phyloP scores from a whole-genome alignment of 2,113 vertebrate genomes.

The Melanerpes formicivorus region DNA sequence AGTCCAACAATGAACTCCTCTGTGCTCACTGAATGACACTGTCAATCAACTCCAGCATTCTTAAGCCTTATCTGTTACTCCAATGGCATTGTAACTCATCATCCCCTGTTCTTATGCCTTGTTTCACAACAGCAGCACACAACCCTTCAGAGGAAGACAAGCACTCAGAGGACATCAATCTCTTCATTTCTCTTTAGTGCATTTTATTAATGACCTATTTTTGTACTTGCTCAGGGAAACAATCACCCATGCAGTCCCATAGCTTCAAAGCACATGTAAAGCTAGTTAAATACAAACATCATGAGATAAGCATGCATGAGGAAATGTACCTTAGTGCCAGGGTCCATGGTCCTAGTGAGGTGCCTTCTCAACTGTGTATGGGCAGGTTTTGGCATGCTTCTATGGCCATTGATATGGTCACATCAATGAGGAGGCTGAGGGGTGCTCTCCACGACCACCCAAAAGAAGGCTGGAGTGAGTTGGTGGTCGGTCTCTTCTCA shows the following conservation, averaged over 20 bases:
- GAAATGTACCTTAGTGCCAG: not conserved
- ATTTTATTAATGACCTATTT: not conserved
- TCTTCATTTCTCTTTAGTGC: not conserved
- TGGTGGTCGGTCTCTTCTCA: no score
- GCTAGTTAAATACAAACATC: not conserved
- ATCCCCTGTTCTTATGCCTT: not conserved
- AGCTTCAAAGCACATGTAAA: not conserved
- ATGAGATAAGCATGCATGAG: not conserved
- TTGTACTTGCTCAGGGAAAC: not conserved
- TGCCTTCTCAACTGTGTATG: not conserved
- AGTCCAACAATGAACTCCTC: constrained; percentile 26
- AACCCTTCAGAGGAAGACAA: not conserved
- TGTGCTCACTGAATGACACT: constrained; percentile 53
- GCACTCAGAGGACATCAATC: not conserved
- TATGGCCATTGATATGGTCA: not conserved
- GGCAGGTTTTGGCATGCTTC: not conserved
- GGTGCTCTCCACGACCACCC: no score
- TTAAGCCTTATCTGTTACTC: constrained; percentile 25
- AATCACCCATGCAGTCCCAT: not conserved
- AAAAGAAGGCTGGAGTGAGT: no score
- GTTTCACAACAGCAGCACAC: not conserved
- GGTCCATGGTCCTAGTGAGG: not conserved
- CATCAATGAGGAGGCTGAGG: no score
- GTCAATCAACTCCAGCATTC: constrained; percentile 50
- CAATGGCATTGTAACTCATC: constrained; percentile 31